Conservation (phyloP, 2,888 invertebrate genomes). For the Tenthredo livida region DNA sequence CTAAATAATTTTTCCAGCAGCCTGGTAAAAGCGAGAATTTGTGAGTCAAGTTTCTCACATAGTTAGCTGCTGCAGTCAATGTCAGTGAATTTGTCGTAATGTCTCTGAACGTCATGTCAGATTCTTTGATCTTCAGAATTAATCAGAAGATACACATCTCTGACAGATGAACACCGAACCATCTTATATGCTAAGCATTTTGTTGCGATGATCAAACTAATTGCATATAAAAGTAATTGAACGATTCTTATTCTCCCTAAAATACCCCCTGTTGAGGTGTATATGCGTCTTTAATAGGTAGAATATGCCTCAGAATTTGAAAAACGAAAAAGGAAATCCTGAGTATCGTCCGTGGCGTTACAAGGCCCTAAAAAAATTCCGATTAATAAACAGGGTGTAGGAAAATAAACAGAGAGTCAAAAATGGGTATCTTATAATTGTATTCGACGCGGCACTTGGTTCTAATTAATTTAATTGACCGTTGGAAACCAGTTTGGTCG, state of each 20-base stretch:
- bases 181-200: not conserved
- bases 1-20: not conserved
- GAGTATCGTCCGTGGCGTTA: not conserved
- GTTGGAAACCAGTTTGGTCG: conserved; percentile 69
- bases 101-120: not conserved
- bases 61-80: not conserved
- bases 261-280: not conserved
- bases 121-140: not conserved
- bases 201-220: not conserved
- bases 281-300: not conserved
- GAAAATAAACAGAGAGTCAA: conserved; percentile 22
- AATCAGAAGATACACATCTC: not conserved
- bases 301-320: not conserved
- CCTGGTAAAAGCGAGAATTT: not conserved
- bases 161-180: not conserved
- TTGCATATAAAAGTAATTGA: not conserved
- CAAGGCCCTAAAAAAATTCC: not conserved
- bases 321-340: not conserved
- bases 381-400: conserved; percentile 8
- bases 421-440: conserved; percentile 44
- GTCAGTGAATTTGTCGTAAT: not conserved
- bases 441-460: conserved; percentile 46
- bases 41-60: not conserved
- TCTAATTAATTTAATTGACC: conserved; percentile 65
- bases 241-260: not conserved